Evolutionary conservation across 2,113 vertebrate genomes (phyloP), one percentile per base, ranked within the genome.

Genomic region (Pycnonotus jocosus): DNA sequence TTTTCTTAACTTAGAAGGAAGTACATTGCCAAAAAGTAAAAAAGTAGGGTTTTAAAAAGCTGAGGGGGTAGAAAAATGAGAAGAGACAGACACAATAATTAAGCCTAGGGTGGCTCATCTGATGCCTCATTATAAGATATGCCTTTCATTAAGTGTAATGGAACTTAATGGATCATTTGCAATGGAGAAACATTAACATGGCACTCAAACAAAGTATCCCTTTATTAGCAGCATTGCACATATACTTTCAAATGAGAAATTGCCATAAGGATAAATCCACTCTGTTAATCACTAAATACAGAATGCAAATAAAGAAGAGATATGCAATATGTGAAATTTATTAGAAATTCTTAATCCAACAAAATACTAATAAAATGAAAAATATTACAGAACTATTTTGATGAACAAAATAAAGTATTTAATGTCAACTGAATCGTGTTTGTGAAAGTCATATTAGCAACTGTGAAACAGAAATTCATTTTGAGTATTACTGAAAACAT

Each of bases 61-160:
- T 83, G 81, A 92, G 72, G 38, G 28, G 42, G 64, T 35, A 92
- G 68, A 30, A 86, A 91, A 93, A 92, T 35, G 30, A 51, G 71
- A 65, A 81, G 60, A 94, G 74, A 87, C 51, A 93, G 61, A 79
- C 62, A 70, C 50, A 84, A 30, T 90, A 92, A 96, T 93, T 91
- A 95, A 95, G 83, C 56, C 37, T 90, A 53, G 31, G 64, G 60
- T 86, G 66, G 35, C 61, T 95, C 53, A 77, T 95, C 86, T 70
- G 15, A 65, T 93, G 92, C 76, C 85, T 93, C 90, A 73, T 86
- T 85, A 37, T 76, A 84, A 95, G 81, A 92, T 57, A 82, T 25
- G 81, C 57, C 91, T 94, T 94, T 92, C 89, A 93, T 88, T 96
- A 96, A 85, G n/a, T 66, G 70, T 73, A 97, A 96, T 94, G 81